Base-by-base conservation (phyloP, 2,888 invertebrate genomes). In the Drosophila emarginata region DNA sequence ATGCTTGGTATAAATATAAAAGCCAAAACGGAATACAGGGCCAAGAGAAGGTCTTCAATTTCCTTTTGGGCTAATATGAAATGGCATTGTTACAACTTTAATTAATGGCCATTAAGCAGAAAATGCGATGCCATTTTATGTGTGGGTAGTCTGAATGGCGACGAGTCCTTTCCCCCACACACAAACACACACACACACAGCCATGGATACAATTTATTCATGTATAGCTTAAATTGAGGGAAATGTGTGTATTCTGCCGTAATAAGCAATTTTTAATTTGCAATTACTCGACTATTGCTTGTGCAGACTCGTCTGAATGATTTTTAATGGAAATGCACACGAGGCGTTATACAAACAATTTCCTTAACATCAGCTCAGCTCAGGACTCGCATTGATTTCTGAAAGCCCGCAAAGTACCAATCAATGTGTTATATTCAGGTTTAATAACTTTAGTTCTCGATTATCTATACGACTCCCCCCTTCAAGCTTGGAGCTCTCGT, bases 201-300 rank as follows among this genome's bases (percentile, higher is more conserved):
- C 4, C 40, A 45, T 45, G 40, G 9, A 15, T 15, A 45, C 40
- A 21, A 45, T 45, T 45, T 45, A 45, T 45, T 18, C 45, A 45
- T 45, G 45, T 45, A 21, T 45, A 21, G 45, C 45, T 45, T 45
- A 45, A 45, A 45, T 45, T 45, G 14, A 45, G 45, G 5, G 14
- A 6, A 50, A 32, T 18, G n/a, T 50, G 51, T 14, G 18, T 26
- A 51, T 80, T 87, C 72, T 85, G 78, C 83, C 78, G 87, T 84
- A 85, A 87, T 84, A 86, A 87, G 84, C 88, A 86, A 84, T 86
- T 84, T 87, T 84, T 84, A 84, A 84, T 86, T 87, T 86, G 88
- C 83, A 83, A 84, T 84, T 84, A 84, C 86, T 84, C 77, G 73
- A 70, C 74, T 66, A 77, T 64, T 81, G 71, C 54, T 63, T 21